phyloP scores from a whole-genome alignment of 2,888 invertebrate genomes.

The Mesorhabditis belari region DNA sequence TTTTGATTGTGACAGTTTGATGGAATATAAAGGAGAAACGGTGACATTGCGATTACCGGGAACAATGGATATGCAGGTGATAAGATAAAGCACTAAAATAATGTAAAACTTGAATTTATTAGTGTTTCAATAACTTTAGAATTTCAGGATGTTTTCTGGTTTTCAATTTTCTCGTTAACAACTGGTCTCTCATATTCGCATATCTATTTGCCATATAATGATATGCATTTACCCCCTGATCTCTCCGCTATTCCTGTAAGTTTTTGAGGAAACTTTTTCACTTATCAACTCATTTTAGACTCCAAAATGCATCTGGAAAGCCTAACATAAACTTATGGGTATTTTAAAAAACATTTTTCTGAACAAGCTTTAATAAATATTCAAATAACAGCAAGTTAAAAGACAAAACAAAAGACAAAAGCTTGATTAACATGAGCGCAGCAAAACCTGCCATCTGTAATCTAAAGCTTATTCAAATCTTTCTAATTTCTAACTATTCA shows the following conservation, averaged over 20 bases:
- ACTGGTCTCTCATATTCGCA: slow-evolving; percentile 44
- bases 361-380: too few relatives aligned
- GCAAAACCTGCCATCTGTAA: too few relatives aligned
- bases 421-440: too few relatives aligned
- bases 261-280: neutral
- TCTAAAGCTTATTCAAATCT: too few relatives aligned
- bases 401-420: too few relatives aligned
- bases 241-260: slow-evolving; percentile 38
- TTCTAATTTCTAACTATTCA: too few relatives aligned
- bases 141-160: slow-evolving; percentile 27
- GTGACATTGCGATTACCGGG: slow-evolving; percentile 47
- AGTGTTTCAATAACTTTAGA: neutral
- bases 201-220: slow-evolving; percentile 48
- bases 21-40: slow-evolving; percentile 44
- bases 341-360: too few relatives aligned
- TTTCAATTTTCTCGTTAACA: slow-evolving; percentile 47
- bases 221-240: slow-evolving; percentile 49
- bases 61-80: slow-evolving; percentile 34
- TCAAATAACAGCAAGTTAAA: too few relatives aligned
- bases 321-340: too few relatives aligned
- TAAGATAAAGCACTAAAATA: neutral
- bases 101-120: neutral
- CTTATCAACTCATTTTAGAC: neutral
- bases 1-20: slow-evolving; percentile 48
- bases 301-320: neutral